Evolutionary conservation across 1,140 invertebrate genomes (phyloP).

Genomic region (Tetragonula clypearis): DNA sequence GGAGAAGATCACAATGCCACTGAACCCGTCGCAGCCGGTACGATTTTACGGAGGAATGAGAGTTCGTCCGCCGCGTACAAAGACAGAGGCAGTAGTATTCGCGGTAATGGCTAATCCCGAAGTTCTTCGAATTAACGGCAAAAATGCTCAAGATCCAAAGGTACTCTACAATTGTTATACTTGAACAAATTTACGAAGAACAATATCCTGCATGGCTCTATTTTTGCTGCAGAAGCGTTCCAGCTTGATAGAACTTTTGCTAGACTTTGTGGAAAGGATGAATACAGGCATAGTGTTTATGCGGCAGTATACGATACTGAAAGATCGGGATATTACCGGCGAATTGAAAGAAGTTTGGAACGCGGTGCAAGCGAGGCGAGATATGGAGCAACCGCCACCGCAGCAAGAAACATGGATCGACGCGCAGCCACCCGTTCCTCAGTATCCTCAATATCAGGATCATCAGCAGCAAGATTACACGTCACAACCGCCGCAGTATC

Average conservation of each 20-base stretch:
- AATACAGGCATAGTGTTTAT: conserved; percentile 84
- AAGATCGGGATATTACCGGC: conserved; percentile 86
- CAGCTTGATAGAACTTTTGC: conserved; percentile 85
- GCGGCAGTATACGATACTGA: conserved; percentile 84
- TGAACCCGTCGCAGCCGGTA: conserved; percentile 84
- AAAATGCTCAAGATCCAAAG: conserved; percentile 85
- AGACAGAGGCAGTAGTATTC: conserved; percentile 84
- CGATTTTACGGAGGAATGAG: conserved; percentile 88
- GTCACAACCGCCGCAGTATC: conserved; percentile 63
- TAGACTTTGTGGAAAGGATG: conserved; percentile 88
- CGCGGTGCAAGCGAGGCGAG: conserved; percentile 85
- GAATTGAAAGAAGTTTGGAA: conserved; percentile 89
- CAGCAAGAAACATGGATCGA: conserved; percentile 75
- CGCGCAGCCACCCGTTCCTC: conserved; percentile 68
- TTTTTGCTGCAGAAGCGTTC: conserved; percentile 83
- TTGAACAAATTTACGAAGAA: neutral
- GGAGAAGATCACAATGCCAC: conserved; percentile 86
- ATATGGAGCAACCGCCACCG: conserved; percentile 78
- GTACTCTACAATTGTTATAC: conserved; percentile 69
- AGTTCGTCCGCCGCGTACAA: conserved; percentile 84
- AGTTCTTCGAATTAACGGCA: conserved; percentile 85
- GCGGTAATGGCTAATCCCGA: conserved; percentile 88
- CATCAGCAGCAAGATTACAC: conserved; percentile 64
- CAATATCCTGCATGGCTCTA: neutral
- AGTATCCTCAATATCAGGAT: conserved; percentile 70